Percentiles rank a stretch among this genome's conserved stretches.
Evolutionary conservation across 2,888 invertebrate species (phyloP).

Genomic region (Drosophila austrosaltans): DNA sequence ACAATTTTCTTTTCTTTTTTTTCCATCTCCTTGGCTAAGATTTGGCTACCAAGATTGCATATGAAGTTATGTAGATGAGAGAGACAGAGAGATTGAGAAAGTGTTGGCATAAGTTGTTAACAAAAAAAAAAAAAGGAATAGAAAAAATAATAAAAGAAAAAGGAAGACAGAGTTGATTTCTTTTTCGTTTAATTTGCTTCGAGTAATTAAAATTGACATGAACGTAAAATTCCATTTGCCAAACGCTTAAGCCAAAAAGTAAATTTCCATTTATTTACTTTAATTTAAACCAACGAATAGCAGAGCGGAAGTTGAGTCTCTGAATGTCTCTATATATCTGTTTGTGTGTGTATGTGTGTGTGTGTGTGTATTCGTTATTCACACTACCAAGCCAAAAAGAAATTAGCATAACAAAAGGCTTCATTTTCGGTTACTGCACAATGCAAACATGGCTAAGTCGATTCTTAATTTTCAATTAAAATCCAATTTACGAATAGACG

Average conservation of each 20-base stretch:
- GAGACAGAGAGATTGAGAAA: constrained; percentile 14
- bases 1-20: constrained; percentile 42
- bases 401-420: constrained; percentile 76
- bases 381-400: constrained; percentile 53
- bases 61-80: constrained; percentile 52
- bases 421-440: constrained; percentile 62
- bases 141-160: constrained; percentile 20
- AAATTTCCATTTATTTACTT: constrained; percentile 76
- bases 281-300: constrained; percentile 56
- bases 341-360: background rate
- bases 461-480: constrained; percentile 79
- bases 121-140: constrained; percentile 21
- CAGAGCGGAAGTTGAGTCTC: constrained; percentile 7
- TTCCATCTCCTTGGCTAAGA: constrained; percentile 55
- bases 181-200: constrained; percentile 53
- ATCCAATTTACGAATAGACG: constrained; percentile 72
- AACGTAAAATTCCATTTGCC: constrained; percentile 45
- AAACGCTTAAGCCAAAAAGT: constrained; percentile 72
- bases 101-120: constrained; percentile 54
- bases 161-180: constrained; percentile 26
- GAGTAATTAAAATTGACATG: constrained; percentile 63
- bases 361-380: constrained; percentile 41
- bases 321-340: background rate
- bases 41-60: constrained; percentile 50
- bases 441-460: constrained; percentile 77